Base-by-base conservation (phyloP, 1,140 invertebrate genomes). In the Drosophila bifasciata region DNA sequence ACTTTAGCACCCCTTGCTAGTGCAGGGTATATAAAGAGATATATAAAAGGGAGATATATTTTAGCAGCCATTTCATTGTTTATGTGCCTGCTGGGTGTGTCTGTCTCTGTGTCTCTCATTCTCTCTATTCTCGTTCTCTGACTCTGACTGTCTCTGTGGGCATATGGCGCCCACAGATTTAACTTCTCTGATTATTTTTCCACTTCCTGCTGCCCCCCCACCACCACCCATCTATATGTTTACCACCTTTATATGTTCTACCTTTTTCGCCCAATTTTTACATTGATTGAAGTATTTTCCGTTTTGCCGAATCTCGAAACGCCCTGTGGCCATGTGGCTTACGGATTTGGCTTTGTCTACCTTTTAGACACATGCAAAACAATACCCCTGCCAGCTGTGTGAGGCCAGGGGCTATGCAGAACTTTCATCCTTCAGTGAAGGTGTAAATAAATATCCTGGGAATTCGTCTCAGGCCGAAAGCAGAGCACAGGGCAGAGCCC, bases 211-310 rank as follows among this genome's bases (percentile, higher is more conserved):
- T 39, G 62, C 64, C n/a, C 6, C 11, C 23, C 21, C 13, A 43
- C 11, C 21, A 15, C 5, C 15, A 41, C 8, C 7, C 53, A 55
- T 28, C 49, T 45, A n/a, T n/a, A n/a, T 43, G 25, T 16, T 40
- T 53, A 39, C 25, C 40, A n/a, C 49, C 44, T 43, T 36, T 36
- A 41, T 56, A 43, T 21, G 50, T 50, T 53, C 7, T 43, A 8
- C 49, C 49, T 57, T 48, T 63, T 32, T 67, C 17, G 52, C 28
- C 66, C 79, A 67, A 75, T 83, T 88, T 88, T 88, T 88, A 89
- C 75, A 89, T 76, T 88, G 83, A 88, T 88, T 88, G 83, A 86
- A 83, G 83, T 89, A 88, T 89, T 88, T 88, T 72, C 75, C 79
- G 75, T 76, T 86, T 71, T 74, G 64, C 56, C 62, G 83, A 70